phyloP scores from a whole-genome alignment of 2,888 invertebrate species.

The Amorpha juglandis region DNA sequence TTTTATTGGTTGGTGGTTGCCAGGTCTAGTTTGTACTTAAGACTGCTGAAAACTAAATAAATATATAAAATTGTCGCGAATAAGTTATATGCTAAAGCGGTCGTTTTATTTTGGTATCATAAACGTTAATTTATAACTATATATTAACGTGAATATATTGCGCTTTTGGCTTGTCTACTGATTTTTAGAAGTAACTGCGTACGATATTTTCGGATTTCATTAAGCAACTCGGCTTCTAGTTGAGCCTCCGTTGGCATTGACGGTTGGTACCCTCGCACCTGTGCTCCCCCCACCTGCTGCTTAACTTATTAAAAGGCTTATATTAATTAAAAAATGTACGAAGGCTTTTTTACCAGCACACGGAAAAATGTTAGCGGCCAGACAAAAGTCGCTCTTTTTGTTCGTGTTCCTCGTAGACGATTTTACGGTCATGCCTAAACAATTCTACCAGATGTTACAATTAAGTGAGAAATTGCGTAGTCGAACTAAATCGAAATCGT shows the following conservation, averaged over 20 bases:
- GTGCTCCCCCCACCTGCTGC: constrained; percentile 36
- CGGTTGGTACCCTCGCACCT: constrained; percentile 42
- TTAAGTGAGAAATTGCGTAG: constrained; percentile 21
- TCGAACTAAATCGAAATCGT: constrained; percentile 12
- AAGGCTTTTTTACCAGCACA: not conserved
- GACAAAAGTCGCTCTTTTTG: not conserved
- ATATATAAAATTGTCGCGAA: too few relatives aligned
- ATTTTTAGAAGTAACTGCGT: too few relatives aligned
- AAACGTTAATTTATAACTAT: too few relatives aligned
- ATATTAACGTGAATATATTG: too few relatives aligned
- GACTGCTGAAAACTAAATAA: too few relatives aligned
- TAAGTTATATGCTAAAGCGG: too few relatives aligned
- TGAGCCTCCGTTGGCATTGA: not conserved
- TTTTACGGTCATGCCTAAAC: constrained; percentile 20
- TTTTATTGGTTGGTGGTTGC: too few relatives aligned
- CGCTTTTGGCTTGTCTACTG: too few relatives aligned
- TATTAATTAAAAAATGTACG: not conserved
- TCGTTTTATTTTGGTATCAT: too few relatives aligned
- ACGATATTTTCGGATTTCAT: too few relatives aligned
- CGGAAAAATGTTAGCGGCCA: not conserved
- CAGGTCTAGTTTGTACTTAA: too few relatives aligned
- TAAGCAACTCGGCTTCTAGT: too few relatives aligned
- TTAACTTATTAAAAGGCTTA: not conserved
- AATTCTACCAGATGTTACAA: constrained; percentile 16
- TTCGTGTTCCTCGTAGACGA: not conserved